Evolutionary conservation across 2,113 vertebrate genomes (phyloP), one percentile per base, ranked within the genome.

Genomic region (Mola mola): DNA sequence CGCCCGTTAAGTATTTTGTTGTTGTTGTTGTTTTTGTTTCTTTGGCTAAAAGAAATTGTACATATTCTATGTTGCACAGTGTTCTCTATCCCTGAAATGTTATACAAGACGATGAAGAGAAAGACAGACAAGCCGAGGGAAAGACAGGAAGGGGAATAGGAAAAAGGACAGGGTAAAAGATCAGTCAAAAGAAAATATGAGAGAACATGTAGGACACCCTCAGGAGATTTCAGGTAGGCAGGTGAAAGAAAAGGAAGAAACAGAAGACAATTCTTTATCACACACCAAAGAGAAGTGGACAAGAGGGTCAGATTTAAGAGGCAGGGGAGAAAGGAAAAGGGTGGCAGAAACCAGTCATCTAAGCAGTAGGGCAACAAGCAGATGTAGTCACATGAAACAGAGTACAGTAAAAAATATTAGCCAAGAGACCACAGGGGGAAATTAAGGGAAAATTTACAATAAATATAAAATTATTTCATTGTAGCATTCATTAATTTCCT

Each of bases 231-330:
- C 67, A 86, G 71, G 73, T 78, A 52, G 38, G 34, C 51, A 61
- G 73, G 38, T 13, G 62, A 77, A 29, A 67, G 64, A 68, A 73
- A 75, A 66, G 25, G 36, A 74, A 64, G 65, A 56, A 61, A 69
- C 9, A 72, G 65, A 72, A 51, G 53, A 63, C 67, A 78, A 79
- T 66, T 83, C 47, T 77, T 81, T 79, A 77, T 75, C 68, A 55
- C 52, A 66, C 47, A 60, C 33, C 26, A n/a, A 76, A 65, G 64
- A 82, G 33, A 62, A 47, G 64, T 20, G 69, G 52, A 46, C 16
- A 46, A 61, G 37, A 72, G 21, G 72, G 37, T 72, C 36, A 65
- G 34, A 29, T 38, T 50, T 29, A 58, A 57, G 44, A 55, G 43
- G 24, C 15, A 8, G 12, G 36, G 40, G 29, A 13, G 11, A 2